Percentiles rank a stretch among this genome's conserved stretches.
phyloP scores from a whole-genome alignment of 1,140 invertebrate genomes.

The Kradibia gibbosae region DNA sequence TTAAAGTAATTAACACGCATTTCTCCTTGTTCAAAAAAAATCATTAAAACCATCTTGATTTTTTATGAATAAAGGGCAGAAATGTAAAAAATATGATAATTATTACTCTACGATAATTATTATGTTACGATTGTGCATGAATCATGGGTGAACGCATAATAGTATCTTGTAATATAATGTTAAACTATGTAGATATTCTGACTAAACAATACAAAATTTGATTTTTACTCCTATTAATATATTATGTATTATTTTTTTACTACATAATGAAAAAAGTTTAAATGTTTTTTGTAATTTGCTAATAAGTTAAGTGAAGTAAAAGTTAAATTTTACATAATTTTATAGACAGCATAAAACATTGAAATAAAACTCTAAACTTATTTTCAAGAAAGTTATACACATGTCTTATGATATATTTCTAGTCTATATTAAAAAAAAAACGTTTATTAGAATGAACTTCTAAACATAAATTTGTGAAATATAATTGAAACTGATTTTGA shows the following conservation, averaged over 20 bases:
- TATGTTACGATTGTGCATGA: not conserved
- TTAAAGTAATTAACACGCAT: too few species aligned
- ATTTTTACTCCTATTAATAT: conserved; percentile 9
- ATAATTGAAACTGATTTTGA: not conserved
- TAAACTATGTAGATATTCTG: not conserved
- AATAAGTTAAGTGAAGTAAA: conserved; percentile 13
- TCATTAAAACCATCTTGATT: too few species aligned
- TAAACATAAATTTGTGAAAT: not conserved
- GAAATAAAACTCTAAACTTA: not conserved
- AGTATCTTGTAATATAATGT: not conserved
- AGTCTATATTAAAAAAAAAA: not conserved
- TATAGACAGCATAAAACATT: not conserved
- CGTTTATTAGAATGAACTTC: not conserved
- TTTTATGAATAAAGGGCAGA: too few species aligned
- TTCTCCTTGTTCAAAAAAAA: too few species aligned
- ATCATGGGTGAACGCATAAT: not conserved
- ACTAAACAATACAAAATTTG: not conserved
- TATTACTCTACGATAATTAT: not conserved
- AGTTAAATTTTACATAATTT: not conserved
- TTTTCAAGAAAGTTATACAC: not conserved
- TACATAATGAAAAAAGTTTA: not conserved
- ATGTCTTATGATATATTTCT: not conserved
- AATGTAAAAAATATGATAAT: too few species aligned
- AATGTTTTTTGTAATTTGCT: not conserved
- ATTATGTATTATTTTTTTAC: not conserved